Evolutionary conservation across 2,888 invertebrate genomes (phyloP).

Genomic region (Cephus nigrinus): DNA sequence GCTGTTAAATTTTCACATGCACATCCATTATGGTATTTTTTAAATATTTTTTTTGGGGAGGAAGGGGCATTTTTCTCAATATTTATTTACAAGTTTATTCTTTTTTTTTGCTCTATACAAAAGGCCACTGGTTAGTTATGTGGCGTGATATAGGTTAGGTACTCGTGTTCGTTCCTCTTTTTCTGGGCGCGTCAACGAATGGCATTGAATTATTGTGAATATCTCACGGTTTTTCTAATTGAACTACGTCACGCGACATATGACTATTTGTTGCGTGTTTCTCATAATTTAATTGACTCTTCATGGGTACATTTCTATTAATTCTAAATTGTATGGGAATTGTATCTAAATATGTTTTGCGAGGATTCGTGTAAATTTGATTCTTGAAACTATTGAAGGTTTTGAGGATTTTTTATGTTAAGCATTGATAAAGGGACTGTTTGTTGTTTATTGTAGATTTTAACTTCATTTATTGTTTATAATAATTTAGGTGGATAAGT

Average conservation of each 20-base stretch:
- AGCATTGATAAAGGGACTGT: too few relatives aligned
- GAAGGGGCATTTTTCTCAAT: background rate
- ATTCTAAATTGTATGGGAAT: background rate
- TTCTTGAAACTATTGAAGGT: too few relatives aligned
- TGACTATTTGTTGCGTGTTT: constrained; percentile 21
- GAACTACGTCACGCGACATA: constrained; percentile 30
- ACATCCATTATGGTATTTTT: background rate
- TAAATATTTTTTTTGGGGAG: background rate
- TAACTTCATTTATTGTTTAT: too few relatives aligned
- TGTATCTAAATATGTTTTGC: too few relatives aligned
- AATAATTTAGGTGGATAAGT: too few relatives aligned
- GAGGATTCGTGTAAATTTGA: too few relatives aligned
- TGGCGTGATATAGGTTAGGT: background rate
- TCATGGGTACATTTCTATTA: constrained; percentile 24
- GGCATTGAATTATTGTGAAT: constrained; percentile 8
- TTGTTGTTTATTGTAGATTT: too few relatives aligned
- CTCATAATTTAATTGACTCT: constrained; percentile 42
- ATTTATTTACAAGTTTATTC: background rate
- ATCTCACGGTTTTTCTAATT: constrained; percentile 20
- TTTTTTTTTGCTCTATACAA: background rate
- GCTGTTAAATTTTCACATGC: background rate
- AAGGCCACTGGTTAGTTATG: background rate
- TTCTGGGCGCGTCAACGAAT: background rate
- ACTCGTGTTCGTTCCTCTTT: background rate
- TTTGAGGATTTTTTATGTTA: too few relatives aligned